Evolutionary conservation across 2,113 vertebrate species (phyloP).

Genomic region (Tragelaphus strepsiceros): DNA sequence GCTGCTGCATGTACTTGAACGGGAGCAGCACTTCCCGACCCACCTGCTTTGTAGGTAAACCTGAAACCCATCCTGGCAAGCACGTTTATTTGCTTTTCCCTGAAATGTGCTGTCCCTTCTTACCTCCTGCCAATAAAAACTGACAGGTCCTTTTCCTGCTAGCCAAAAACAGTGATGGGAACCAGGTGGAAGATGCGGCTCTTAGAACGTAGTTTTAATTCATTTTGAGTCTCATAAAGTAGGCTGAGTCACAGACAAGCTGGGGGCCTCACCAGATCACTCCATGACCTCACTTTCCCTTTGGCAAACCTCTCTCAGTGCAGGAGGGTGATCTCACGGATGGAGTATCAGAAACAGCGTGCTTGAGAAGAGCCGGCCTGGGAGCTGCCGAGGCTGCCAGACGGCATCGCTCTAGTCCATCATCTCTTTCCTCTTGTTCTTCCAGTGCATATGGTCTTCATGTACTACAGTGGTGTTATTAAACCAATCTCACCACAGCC

Average conservation of each 20-base stretch:
- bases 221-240: neutral
- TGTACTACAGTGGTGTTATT: neutral
- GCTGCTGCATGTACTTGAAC: neutral
- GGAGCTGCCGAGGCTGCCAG: neutral
- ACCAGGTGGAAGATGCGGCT: conserved; percentile 33
- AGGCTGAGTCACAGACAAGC: neutral
- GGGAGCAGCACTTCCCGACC: neutral
- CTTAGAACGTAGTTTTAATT: conserved; percentile 48
- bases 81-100: conserved; percentile 39
- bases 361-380: neutral
- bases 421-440: neutral
- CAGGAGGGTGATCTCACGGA: neutral
- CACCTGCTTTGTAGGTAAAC: neutral
- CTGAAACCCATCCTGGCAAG: neutral
- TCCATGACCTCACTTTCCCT: neutral
- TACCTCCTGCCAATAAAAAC: conserved; percentile 38
- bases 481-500: neutral
- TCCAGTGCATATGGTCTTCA: neutral
- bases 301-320: neutral
- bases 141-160: conserved; percentile 22
- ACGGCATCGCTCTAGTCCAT: accelerated
- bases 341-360: neutral
- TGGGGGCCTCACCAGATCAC: neutral
- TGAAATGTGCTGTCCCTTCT: conserved; percentile 36
- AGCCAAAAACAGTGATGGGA: conserved; percentile 48